Evolutionary conservation across 2,888 invertebrate genomes (phyloP).

Genomic region (Limnephilus lunatus): DNA sequence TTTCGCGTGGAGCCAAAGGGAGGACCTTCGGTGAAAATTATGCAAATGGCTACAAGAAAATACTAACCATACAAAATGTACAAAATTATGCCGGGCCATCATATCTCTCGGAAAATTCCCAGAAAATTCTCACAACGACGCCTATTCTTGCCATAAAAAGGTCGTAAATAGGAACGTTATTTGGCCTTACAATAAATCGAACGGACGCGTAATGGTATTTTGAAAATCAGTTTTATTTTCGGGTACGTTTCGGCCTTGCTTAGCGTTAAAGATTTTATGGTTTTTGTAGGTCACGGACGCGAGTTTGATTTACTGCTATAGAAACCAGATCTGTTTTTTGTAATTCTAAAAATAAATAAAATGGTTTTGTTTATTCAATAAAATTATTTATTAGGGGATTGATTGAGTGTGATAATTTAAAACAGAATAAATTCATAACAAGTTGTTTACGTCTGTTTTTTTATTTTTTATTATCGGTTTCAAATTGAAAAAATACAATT

Average conservation of each 20-base stretch:
- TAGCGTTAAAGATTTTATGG: not conserved
- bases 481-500: too few relatives aligned
- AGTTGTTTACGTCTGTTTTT: too few relatives aligned
- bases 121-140: not conserved
- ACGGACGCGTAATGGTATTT: constrained; percentile 3
- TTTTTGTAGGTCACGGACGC: not conserved
- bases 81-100: constrained; percentile 11
- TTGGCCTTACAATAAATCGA: constrained; percentile 29
- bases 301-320: not conserved
- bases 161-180: constrained; percentile 7
- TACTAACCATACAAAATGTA: constrained; percentile 13
- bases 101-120: not conserved
- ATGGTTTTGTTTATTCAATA: too few relatives aligned
- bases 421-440: too few relatives aligned
- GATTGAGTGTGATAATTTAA: too few relatives aligned
- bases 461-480: too few relatives aligned
- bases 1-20: not conserved
- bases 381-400: too few relatives aligned
- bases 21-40: not conserved
- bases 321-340: not conserved
- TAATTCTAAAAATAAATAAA: not conserved
- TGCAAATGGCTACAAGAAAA: constrained; percentile 23
- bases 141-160: not conserved
- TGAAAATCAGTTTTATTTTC: not conserved
- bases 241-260: not conserved